Percentiles rank a stretch among this genome's conserved stretches.
phyloP scores from a whole-genome alignment of 1,140 invertebrate genomes.

The Drosophila bocqueti region DNA sequence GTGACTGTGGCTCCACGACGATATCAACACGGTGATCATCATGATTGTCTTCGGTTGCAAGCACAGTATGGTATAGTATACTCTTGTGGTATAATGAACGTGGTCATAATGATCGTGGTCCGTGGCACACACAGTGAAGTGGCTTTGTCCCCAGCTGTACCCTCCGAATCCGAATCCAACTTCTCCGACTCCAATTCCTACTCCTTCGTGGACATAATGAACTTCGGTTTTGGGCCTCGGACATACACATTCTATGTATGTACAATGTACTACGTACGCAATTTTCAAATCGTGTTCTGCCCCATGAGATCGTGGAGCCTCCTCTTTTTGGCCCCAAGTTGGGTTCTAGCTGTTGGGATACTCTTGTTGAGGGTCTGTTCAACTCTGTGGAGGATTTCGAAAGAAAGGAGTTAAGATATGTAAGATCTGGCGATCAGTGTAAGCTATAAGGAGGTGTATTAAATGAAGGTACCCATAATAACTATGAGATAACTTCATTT shows the following conservation, averaged over 20 bases:
- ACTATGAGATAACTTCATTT: too few species aligned
- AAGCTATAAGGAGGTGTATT: too few species aligned
- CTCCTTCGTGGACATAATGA: constrained; percentile 79
- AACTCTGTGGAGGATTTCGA: background rate
- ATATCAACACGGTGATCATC: constrained; percentile 76
- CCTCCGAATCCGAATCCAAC: constrained; percentile 6
- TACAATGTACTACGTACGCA: constrained; percentile 60
- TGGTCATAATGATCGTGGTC: constrained; percentile 44
- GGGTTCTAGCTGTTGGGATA: constrained; percentile 2
- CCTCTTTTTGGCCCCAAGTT: constrained; percentile 17
- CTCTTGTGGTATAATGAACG: constrained; percentile 10
- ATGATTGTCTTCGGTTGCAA: constrained; percentile 52
- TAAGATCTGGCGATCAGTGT: background rate
- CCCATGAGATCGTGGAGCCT: constrained; percentile 51
- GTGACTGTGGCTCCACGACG: constrained; percentile 48
- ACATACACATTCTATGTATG: constrained; percentile 14
- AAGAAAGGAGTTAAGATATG: too few species aligned
- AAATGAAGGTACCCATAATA: too few species aligned
- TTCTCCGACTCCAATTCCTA: constrained; percentile 27
- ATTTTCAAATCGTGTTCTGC: constrained; percentile 82
- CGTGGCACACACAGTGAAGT: constrained; percentile 67
- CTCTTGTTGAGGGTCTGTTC: background rate
- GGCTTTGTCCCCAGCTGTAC: constrained; percentile 70
- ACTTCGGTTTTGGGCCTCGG: constrained; percentile 61
- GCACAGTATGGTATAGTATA: constrained; percentile 1